Evolutionary conservation across 2,113 vertebrate species (phyloP), one percentile per base, ranked within the genome.

Genomic region (Zosterops pallidus): DNA sequence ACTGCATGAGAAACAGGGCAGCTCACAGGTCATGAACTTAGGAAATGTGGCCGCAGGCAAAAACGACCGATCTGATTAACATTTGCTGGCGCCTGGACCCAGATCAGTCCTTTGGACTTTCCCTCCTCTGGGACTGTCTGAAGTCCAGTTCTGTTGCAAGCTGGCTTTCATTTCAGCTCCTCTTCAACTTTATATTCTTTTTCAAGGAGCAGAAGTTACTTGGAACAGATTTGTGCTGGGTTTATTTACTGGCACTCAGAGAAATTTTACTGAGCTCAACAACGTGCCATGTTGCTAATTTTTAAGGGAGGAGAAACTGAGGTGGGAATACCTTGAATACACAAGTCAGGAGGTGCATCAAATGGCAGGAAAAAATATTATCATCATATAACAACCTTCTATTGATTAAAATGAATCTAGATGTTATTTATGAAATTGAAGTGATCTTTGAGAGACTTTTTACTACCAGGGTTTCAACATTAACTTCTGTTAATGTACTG

Each of bases 1-100:
- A 60, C 82, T 89, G 87, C 74, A 42, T 67, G 91, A 53, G 67
- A 56, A 95, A 88, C 72, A 59, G 52, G 19, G 33, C 42, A 39
- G 35, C 35, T 74, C 47, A 6, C 0, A 3, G 39, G 57, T 76
- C 33, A 7, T 21, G 41, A 80, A 5, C 16, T 60, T 4, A 2
- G 0, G 2, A 35, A 53, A 42, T 5, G 14, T 5, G 31, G 4
- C 28, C n/a, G 14, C 11, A 22, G 29, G 52, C 29, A 52, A 75
- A 92, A 83, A 4, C 12, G 12, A 3, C 8, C 2, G 6, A n/a
- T 55, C 22, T 46, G 56, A 41, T 74, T 57, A 67, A 47, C 18
- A 28, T 94, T 57, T 33, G 35, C 60, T 67, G 57, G 24, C 1
- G 1, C 15, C 44, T 39, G 57, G n/a, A 56, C 21, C 11, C 72